Evolutionary conservation across 2,888 invertebrate genomes (phyloP), one percentile per base, ranked within the genome.

Genomic region (Meiosimyza platycephala): DNA sequence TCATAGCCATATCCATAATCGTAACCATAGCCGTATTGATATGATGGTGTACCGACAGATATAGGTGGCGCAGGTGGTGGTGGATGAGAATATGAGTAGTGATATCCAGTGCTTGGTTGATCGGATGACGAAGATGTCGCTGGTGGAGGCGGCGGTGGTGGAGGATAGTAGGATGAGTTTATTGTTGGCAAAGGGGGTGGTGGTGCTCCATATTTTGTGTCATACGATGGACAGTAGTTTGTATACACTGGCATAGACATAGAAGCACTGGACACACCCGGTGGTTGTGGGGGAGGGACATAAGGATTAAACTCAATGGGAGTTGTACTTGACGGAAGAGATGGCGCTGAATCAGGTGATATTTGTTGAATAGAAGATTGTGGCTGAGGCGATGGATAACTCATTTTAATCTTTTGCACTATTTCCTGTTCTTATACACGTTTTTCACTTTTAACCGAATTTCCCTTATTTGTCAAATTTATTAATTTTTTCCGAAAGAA

Each of bases 381-480:
- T 77, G 22, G 22, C 33, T 72, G 54, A 22, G 75, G 50, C 63
- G 69, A 60, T 11, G 83, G 81, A 78, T 82, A 82, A 72, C 78
- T 81, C 71, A 76, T 78, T 59, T 72, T 74, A 60, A 11, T 15
- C 4, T 40, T 28, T 28, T 28, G 28, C 28, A 3, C 40, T 40
- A 40, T 40, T 9, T 40, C 40, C 2, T 40, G 40, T 9, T 40
- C 0, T 40, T 40, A 40, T 7, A 40, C 40, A 6, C 6, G 40
- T 3, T 1, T 40, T 9, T 40, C 9, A 40, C 40, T 9, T 9
- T 9, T 40, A 1, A 40, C 9, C 9, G 6, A 40, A 40, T 40
- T 7, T 40, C 4, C 9, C 40, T 40, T 40, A 4, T 28, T 4
- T 28, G 3, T 28, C 28, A 28, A 28, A 22, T 22, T 22, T 22